Evolutionary conservation across 2,113 vertebrate genomes (phyloP).

Genomic region (Sebastes fasciatus): DNA sequence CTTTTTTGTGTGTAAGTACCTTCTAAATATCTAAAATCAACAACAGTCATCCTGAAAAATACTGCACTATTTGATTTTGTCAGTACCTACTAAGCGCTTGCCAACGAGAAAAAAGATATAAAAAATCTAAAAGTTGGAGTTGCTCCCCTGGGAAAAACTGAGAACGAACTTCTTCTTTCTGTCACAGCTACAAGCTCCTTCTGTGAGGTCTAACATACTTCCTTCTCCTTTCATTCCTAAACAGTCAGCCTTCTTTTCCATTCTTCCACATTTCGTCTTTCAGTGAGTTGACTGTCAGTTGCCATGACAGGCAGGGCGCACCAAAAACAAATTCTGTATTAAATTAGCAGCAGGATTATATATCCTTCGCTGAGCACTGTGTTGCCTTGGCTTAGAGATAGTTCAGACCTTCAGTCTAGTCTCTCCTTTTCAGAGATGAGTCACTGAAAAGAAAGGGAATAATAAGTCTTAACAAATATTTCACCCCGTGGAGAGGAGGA

Average conservation of each 20-base stretch:
- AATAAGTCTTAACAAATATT: slow-evolving; percentile 54
- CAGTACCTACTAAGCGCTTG: slow-evolving; percentile 17
- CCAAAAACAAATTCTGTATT: slow-evolving; percentile 56
- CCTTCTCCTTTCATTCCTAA: slow-evolving; percentile 68
- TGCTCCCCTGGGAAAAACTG: slow-evolving; percentile 57
- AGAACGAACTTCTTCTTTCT: slow-evolving; percentile 34
- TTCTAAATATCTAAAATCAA: background rate
- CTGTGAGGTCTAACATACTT: slow-evolving; percentile 71
- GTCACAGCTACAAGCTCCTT: slow-evolving; percentile 54
- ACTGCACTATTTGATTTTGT: background rate
- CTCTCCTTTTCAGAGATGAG: slow-evolving; percentile 58
- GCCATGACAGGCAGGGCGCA: slow-evolving; percentile 61
- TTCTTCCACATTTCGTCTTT: slow-evolving; percentile 68
- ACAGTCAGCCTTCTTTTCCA: slow-evolving; percentile 72
- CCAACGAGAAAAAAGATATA: background rate
- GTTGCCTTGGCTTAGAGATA: slow-evolving; percentile 53
- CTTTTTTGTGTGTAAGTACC: background rate
- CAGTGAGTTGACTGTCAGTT: slow-evolving; percentile 64
- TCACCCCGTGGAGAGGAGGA: slow-evolving; percentile 46
- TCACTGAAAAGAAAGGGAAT: slow-evolving; percentile 58
- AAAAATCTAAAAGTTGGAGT: slow-evolving; percentile 43
- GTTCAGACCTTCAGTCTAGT: slow-evolving; percentile 42
- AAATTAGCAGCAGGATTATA: slow-evolving; percentile 72
- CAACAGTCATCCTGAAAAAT: background rate
- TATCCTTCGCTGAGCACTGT: slow-evolving; percentile 54